These are phyloP conservation scores for Notothenia rossii DNA, from an alignment of 2,113 vertebrate genomes.

Conservation along the genomic window DNA sequence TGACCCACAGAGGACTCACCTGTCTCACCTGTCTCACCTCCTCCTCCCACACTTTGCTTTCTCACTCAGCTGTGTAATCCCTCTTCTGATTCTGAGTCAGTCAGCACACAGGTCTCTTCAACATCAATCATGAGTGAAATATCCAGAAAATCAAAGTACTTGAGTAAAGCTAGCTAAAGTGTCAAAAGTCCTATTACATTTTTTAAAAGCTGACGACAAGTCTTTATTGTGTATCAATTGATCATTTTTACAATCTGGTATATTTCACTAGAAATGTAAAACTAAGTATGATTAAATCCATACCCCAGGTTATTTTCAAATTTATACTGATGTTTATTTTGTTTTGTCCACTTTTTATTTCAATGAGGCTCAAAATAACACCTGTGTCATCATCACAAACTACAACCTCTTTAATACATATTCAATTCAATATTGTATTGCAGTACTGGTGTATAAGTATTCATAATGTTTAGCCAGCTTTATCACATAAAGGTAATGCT, in stretches of 20 bases:
- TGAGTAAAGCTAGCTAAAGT: neutral
- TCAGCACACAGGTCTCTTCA: neutral
- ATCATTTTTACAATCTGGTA: neutral
- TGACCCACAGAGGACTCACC: conserved; percentile 42
- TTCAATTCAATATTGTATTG: too few relatives aligned
- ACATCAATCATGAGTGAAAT: neutral
- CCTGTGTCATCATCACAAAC: too few relatives aligned
- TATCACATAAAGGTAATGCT: too few relatives aligned
- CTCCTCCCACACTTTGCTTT: conserved; percentile 1
- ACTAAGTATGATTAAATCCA: neutral
- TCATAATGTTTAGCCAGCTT: too few relatives aligned
- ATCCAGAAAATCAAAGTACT: neutral
- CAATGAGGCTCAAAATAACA: too few relatives aligned
- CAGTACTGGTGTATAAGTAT: too few relatives aligned
- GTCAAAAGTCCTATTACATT: neutral
- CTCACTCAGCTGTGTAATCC: conserved; percentile 20
- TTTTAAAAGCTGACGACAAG: neutral
- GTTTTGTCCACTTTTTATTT: neutral
- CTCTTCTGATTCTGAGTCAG: conserved; percentile 8
- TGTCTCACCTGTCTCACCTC: conserved; percentile 39
- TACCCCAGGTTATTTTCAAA: neutral
- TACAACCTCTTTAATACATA: too few relatives aligned
- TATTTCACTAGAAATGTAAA: too few relatives aligned
- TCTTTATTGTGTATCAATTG: neutral
- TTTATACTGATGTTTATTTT: neutral